Evolutionary conservation across 1,140 invertebrate genomes (phyloP).

Genomic region (Eufriesea mexicana): DNA sequence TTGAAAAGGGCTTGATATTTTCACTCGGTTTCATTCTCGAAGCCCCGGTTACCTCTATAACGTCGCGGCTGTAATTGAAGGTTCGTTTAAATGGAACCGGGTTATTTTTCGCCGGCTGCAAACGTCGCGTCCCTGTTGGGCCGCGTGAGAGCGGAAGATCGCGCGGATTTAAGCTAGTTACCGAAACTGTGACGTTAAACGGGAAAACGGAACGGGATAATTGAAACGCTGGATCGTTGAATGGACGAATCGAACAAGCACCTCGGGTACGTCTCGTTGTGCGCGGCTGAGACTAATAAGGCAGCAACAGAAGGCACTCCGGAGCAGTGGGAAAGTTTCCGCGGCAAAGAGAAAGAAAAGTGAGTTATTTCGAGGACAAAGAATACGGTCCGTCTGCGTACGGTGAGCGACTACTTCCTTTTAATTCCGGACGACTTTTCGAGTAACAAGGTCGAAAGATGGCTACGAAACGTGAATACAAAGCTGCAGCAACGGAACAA

Average conservation of each 20-base stretch:
- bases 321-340: not conserved
- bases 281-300: not conserved
- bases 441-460: conserved; percentile 21
- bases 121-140: too few relatives aligned
- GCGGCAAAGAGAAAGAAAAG: not conserved
- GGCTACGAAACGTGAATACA: conserved; percentile 16
- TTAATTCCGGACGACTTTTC: conserved; percentile 28
- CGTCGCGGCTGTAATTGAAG: too few relatives aligned
- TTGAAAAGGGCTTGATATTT: not conserved
- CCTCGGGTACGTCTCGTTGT: not conserved
- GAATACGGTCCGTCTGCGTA: not conserved
- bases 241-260: not conserved
- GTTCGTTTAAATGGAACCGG: too few relatives aligned
- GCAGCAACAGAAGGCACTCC: not conserved
- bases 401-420: conserved; percentile 15
- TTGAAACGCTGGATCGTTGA: not conserved
- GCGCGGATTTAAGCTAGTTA: not conserved
- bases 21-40: not conserved
- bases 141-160: not conserved
- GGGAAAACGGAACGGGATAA: not conserved
- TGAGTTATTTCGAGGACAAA: not conserved
- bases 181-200: not conserved
- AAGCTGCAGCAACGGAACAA: not conserved
- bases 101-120: too few relatives aligned
- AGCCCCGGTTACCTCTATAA: too few relatives aligned